These are phyloP conservation scores for Oceanodroma leucorhoa DNA, from an alignment of 2,797 vertebrate genomes.

Conservation along the genomic window DNA sequence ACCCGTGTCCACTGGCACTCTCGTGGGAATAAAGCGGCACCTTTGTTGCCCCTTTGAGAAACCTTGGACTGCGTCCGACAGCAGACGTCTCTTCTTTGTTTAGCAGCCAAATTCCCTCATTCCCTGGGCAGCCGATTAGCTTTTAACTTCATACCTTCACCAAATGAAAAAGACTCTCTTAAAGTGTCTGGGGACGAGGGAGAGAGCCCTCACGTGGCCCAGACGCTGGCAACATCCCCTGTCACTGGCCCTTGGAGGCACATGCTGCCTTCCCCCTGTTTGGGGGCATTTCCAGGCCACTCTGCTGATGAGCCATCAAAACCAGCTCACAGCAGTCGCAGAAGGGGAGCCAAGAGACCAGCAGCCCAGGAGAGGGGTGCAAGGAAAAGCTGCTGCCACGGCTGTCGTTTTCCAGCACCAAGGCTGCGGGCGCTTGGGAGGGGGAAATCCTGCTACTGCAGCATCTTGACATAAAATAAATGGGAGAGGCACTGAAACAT, in stretches of 20 bases:
- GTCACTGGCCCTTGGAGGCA: background rate
- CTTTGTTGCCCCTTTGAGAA: background rate
- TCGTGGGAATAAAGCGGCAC: fast-evolving
- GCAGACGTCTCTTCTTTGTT: background rate
- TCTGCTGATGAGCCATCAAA: background rate
- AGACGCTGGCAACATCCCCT: background rate
- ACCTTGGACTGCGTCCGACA: background rate
- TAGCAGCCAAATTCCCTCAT: background rate
- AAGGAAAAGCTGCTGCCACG: background rate
- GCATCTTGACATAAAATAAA: background rate
- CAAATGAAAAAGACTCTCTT: background rate
- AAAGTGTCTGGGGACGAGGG: background rate
- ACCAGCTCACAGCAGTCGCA: fast-evolving
- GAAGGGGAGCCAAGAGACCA: background rate
- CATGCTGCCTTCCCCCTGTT: background rate
- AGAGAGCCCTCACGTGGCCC: background rate
- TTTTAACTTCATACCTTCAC: background rate
- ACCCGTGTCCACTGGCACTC: fast-evolving
- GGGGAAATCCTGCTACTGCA: background rate
- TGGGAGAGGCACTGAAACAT: background rate
- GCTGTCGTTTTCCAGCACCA: fast-evolving
- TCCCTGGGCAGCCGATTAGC: background rate
- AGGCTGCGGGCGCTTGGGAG: fast-evolving
- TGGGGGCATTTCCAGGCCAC: background rate
- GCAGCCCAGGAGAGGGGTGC: background rate